phyloP scores from a whole-genome alignment of 2,797 vertebrate species.

The Hydrolagus colliei region DNA sequence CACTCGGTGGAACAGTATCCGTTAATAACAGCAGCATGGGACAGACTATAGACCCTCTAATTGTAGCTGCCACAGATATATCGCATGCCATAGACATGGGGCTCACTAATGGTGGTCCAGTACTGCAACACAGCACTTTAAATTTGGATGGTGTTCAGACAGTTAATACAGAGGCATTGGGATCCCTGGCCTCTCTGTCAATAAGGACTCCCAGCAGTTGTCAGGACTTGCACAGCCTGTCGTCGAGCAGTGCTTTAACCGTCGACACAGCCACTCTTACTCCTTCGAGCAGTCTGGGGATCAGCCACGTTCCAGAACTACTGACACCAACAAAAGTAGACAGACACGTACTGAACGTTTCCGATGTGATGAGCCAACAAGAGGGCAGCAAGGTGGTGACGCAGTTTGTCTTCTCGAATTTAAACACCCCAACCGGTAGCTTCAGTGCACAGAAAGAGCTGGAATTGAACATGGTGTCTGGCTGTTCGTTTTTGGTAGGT shows the following conservation, averaged over 20 bases:
- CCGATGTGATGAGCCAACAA: conserved; percentile 62
- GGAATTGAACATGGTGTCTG: conserved; percentile 60
- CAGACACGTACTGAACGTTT: conserved; percentile 57
- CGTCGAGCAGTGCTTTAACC: conserved; percentile 60
- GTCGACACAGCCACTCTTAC: conserved; percentile 55
- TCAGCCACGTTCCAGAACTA: conserved; percentile 61
- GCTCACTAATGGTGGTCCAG: conserved; percentile 52
- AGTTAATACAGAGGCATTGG: conserved; percentile 72
- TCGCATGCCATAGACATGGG: conserved; percentile 69
- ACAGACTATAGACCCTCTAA: conserved; percentile 76
- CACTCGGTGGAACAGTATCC: conserved; percentile 57
- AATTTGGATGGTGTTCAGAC: conserved; percentile 80
- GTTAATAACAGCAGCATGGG: conserved; percentile 50
- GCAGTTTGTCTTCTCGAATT: conserved; percentile 68
- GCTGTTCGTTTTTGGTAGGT: conserved; percentile 76
- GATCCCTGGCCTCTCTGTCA: conserved; percentile 67
- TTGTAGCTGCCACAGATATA: conserved; percentile 69
- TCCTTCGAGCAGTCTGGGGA: conserved; percentile 51
- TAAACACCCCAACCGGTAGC: conserved; percentile 50
- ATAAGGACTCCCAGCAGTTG: conserved; percentile 55
- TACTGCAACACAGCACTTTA: conserved; percentile 74
- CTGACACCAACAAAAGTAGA: conserved; percentile 61
- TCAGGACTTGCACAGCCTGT: conserved; percentile 60
- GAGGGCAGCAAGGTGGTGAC: conserved; percentile 69
- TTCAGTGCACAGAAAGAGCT: conserved; percentile 73